These are phyloP conservation scores for Leptarthrus brevirostris DNA, from an alignment of 2,888 invertebrate genomes.

Conservation along the genomic window DNA sequence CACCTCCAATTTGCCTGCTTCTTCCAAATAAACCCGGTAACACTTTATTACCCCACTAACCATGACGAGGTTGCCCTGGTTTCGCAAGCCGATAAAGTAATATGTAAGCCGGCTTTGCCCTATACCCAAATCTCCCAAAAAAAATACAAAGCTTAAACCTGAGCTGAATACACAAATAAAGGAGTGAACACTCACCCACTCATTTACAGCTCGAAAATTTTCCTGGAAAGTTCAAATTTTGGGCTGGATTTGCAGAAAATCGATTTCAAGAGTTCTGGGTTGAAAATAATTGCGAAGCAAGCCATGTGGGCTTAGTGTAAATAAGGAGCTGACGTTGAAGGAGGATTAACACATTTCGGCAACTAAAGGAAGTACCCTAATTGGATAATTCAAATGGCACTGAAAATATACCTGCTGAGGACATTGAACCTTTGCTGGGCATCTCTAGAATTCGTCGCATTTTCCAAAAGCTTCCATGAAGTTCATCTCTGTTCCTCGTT, in stretches of 20 bases:
- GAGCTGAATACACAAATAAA: background rate
- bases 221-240: conserved; percentile 22
- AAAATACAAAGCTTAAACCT: background rate
- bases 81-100: conserved; percentile 19
- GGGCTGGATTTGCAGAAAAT: conserved; percentile 9
- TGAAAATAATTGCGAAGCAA: conserved; percentile 21
- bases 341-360: too few species aligned
- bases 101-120: background rate
- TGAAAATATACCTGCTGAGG: background rate
- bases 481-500: background rate
- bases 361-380: too few species aligned
- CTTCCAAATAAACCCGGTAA: conserved; percentile 8
- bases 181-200: conserved; percentile 5
- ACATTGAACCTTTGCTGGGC: background rate
- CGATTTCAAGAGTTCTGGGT: conserved; percentile 4
- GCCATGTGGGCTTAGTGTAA: too few species aligned
- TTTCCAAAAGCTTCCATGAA: background rate
- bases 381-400: too few species aligned
- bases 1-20: too few species aligned
- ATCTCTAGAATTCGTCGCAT: background rate
- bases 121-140: conserved; percentile 7
- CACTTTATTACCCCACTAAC: background rate
- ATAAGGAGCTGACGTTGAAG: too few species aligned
- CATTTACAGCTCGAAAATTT: conserved; percentile 2
- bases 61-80: conserved; percentile 22